phyloP scores from a whole-genome alignment of 2,113 vertebrate species.

The Oriolus oriolus region DNA sequence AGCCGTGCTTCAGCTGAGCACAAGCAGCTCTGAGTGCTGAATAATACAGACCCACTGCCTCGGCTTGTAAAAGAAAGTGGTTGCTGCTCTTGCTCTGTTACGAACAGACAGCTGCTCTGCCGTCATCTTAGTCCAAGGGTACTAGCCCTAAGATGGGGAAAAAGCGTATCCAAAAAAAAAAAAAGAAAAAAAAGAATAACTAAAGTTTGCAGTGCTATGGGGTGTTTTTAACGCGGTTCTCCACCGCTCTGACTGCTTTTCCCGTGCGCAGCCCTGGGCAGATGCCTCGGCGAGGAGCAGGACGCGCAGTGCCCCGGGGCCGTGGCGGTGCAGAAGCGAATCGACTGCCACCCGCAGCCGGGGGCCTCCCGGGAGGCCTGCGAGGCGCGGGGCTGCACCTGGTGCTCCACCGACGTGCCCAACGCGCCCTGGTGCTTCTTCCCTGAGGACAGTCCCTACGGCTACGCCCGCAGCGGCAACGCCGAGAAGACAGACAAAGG shows the following conservation, averaged over 20 bases:
- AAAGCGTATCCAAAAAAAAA: neutral
- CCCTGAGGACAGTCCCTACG: neutral
- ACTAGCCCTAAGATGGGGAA: fast-evolving
- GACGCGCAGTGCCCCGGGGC: fast-evolving
- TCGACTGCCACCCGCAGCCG: neutral
- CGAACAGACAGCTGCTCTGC: neutral
- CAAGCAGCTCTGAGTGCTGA: neutral
- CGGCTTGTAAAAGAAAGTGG: neutral
- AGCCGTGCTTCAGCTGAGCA: neutral
- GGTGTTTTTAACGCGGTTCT: fast-evolving
- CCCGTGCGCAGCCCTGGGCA: neutral
- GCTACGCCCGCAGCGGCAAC: neutral
- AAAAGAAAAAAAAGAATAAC: fast-evolving
- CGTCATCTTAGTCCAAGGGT: fast-evolving
- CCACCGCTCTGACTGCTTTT: neutral
- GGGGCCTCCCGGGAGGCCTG: neutral
- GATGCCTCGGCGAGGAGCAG: neutral
- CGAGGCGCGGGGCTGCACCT: neutral
- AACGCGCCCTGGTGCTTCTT: constrained; percentile 26
- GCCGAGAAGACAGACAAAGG: neutral
- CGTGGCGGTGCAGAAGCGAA: neutral
- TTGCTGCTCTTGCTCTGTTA: neutral
- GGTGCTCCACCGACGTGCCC: neutral
- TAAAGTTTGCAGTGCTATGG: neutral
- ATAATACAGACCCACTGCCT: neutral